Conservation (phyloP, 2,888 invertebrate species). For the Hoplodrina blanda region DNA sequence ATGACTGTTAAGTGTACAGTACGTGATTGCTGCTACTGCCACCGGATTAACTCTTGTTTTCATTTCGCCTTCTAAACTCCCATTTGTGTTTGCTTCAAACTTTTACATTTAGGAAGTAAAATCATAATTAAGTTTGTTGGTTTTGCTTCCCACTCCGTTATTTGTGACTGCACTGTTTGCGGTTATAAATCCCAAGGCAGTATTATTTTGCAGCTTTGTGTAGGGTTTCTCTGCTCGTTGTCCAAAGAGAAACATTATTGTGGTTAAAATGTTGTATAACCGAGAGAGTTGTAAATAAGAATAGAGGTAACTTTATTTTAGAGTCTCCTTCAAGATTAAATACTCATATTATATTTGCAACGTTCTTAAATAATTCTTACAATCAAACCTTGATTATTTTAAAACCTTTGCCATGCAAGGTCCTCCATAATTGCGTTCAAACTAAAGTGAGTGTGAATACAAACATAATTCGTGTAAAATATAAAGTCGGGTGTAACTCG, state of each 20-base stretch:
- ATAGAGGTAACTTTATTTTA: neutral
- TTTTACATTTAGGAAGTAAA: constrained; percentile 29
- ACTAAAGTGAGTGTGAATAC: constrained; percentile 33
- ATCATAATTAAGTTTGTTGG: constrained; percentile 31
- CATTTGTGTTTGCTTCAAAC: constrained; percentile 34
- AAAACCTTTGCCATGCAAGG: constrained; percentile 26
- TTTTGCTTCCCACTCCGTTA: constrained; percentile 39
- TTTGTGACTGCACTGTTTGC: constrained; percentile 52
- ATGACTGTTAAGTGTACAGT: neutral
- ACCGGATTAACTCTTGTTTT: constrained; percentile 35
- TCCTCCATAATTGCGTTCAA: constrained; percentile 18
- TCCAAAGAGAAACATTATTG: constrained; percentile 34
- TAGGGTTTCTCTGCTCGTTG: constrained; percentile 27
- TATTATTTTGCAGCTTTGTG: constrained; percentile 53
- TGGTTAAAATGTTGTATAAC: constrained; percentile 27
- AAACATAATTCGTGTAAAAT: constrained; percentile 36
- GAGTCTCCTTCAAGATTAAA: neutral
- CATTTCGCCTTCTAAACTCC: constrained; percentile 21
- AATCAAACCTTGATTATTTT: neutral
- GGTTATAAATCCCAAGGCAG: constrained; percentile 46
- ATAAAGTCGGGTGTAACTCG: constrained; percentile 47
- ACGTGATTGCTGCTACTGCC: constrained; percentile 18
- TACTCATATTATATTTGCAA: constrained; percentile 4
- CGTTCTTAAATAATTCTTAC: neutral
- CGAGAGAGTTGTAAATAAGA: constrained; percentile 15